phyloP scores from a whole-genome alignment of 2,888 invertebrate species.

The Actias luna region DNA sequence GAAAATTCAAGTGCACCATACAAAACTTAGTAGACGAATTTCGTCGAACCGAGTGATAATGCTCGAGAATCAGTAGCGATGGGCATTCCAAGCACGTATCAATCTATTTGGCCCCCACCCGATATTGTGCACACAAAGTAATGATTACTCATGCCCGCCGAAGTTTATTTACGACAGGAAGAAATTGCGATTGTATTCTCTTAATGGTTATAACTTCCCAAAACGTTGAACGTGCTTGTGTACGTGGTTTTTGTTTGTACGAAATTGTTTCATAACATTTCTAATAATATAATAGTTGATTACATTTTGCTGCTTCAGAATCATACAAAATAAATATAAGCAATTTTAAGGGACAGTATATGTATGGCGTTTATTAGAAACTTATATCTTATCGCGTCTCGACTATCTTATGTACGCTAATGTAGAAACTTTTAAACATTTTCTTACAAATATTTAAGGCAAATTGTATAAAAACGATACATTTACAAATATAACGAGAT shows the following conservation, averaged over 20 bases:
- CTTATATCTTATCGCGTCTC: too few species aligned
- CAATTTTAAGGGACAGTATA: too few species aligned
- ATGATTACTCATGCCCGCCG: constrained; percentile 74
- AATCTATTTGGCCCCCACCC: constrained; percentile 72
- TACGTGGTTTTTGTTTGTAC: constrained; percentile 31
- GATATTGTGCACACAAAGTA: constrained; percentile 76
- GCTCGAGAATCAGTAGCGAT: constrained; percentile 27
- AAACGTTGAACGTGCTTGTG: constrained; percentile 39
- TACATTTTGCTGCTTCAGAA: neutral
- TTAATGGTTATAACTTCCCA: constrained; percentile 75
- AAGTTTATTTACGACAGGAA: constrained; percentile 79
- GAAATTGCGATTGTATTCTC: constrained; percentile 78
- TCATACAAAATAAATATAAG: too few species aligned
- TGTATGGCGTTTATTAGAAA: too few species aligned
- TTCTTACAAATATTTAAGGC: too few species aligned
- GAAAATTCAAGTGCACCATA: constrained; percentile 74
- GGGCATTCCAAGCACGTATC: constrained; percentile 68
- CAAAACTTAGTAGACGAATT: constrained; percentile 61
- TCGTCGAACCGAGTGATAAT: constrained; percentile 55
- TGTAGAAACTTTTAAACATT: too few species aligned
- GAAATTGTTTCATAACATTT: constrained; percentile 28
- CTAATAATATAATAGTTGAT: constrained; percentile 15
- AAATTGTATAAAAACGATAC: too few species aligned
- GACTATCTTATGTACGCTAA: too few species aligned
- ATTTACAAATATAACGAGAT: too few species aligned